Evolutionary conservation across 2,113 vertebrate genomes (phyloP), one percentile per base, ranked within the genome.

Genomic region (Uria aalge): DNA sequence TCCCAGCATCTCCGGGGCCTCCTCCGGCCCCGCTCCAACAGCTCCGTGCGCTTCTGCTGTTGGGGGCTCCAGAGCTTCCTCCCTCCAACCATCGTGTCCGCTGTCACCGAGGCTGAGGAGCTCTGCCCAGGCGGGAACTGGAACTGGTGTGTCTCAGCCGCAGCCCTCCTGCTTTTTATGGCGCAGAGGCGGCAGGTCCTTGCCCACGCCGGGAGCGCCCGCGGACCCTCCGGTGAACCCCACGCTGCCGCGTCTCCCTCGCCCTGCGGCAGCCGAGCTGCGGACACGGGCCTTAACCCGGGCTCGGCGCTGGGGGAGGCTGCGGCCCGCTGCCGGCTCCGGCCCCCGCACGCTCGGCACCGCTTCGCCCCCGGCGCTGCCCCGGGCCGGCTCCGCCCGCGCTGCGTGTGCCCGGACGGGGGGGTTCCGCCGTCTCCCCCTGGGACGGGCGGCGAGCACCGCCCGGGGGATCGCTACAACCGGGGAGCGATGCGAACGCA

Each of bases 201-300:
- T 76, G 73, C 92, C 93, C 87, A 3, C 2, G 53, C 3, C 16
- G 30, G 96, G 91, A 73, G 82, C 40, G 90, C 56, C 64, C 18
- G 8, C 47, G 29, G 38, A 3, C 40, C 52, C 67, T 29, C 13
- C 34, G 26, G 3, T 6, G n/a, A 77, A 18, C 77, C 18, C 1
- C 68, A 10, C 60, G 14, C 4, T 18, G 6, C 24, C 0, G 12
- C 20, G 12, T 9, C 62, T 40, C 87, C 13, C 12, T 32, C 16
- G 36, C 50, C 34, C 30, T 76, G 23, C 2, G 50, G 50, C 8
- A 53, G 53, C 53, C 53, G 53, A 19, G 53, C 30, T 19, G 30
- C 16, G 17, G 53, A 6, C 6, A 0, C 30, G 63, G 56, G 48
- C 9, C 4, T 16, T 14, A 1, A 41, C 2, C 41, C 32, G 9